Conservation (phyloP, 2,797 vertebrate species). For the Scyliorhinus canicula region DNA sequence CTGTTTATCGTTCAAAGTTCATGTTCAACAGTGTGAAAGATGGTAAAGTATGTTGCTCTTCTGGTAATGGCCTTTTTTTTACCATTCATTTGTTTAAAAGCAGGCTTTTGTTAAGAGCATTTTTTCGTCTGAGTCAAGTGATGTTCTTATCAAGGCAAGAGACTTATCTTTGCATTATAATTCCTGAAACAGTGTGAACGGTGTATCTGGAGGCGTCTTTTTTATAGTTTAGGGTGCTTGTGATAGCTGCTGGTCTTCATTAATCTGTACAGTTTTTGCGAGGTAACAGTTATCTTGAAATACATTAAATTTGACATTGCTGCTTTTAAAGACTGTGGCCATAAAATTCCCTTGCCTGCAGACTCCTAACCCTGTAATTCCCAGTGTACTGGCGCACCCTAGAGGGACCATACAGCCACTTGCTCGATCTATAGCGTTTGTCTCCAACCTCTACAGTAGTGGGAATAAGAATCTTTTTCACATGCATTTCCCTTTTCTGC, state of each 20-base stretch:
- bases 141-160: background rate
- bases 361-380: slow-evolving; percentile 1
- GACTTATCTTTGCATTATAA: slow-evolving; percentile 16
- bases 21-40: background rate
- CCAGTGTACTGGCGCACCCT: slow-evolving; percentile 25
- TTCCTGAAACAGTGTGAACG: background rate
- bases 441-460: background rate
- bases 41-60: background rate
- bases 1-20: background rate
- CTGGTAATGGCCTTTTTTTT: background rate
- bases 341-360: background rate
- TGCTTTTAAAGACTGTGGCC: background rate
- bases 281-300: slow-evolving; percentile 10
- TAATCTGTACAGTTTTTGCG: background rate
- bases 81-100: background rate
- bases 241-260: slow-evolving; percentile 16
- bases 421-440: background rate
- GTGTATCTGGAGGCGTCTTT: background rate
- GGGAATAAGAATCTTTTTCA: background rate
- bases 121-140: background rate
- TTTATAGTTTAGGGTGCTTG: background rate
- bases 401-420: background rate
- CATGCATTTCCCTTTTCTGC: no score
- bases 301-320: slow-evolving; percentile 26
- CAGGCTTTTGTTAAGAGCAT: background rate